Percentiles rank a stretch among this genome's conserved stretches.
These are phyloP conservation scores for Erebia ligea DNA, from an alignment of 2,888 invertebrate species.

Conservation along the genomic window DNA sequence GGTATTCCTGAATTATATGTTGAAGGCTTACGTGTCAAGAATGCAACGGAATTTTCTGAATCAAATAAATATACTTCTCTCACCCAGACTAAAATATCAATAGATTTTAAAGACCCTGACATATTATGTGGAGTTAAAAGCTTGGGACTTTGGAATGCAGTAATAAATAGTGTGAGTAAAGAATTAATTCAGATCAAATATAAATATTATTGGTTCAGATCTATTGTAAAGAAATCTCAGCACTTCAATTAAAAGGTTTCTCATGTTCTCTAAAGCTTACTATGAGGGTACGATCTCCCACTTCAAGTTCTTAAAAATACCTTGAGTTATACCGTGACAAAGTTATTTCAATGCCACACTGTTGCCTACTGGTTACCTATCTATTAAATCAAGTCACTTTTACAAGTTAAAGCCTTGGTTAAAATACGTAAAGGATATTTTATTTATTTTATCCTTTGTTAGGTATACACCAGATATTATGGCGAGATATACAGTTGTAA, in stretches of 20 bases:
- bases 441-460: neutral
- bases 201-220: no score
- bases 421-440: neutral
- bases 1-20: no score
- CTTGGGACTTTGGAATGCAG: neutral
- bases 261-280: no score
- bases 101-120: neutral
- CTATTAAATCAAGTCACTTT: conserved; percentile 2
- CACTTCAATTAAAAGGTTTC: neutral
- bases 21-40: neutral
- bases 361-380: neutral
- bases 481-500: no score
- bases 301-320: neutral
- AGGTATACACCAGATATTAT: no score
- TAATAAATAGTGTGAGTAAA: no score
- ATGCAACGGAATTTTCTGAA: neutral
- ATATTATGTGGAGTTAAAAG: neutral
- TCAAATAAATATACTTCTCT: neutral
- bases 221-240: neutral
- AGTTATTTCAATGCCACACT: conserved; percentile 3
- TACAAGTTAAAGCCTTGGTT: neutral
- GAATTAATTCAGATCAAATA: no score
- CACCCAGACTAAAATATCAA: conserved; percentile 47
- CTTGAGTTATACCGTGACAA: neutral
- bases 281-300: neutral